Evolutionary conservation across 2,888 invertebrate species (phyloP), one percentile per base, ranked within the genome.

Genomic region (Eulithis prunata): DNA sequence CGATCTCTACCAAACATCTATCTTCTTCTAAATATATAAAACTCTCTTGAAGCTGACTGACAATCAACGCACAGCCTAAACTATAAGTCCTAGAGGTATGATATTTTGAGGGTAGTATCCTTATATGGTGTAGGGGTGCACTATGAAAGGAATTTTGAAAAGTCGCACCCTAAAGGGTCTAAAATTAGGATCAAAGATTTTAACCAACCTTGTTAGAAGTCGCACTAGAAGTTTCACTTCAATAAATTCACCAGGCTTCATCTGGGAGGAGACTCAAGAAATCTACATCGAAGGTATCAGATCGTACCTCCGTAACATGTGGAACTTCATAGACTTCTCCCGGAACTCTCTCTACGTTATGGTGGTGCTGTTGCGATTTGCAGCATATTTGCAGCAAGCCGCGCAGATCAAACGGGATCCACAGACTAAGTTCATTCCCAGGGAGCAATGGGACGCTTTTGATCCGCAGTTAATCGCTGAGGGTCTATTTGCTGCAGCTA

Each of bases 291-390:
- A 97, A 81, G 99, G 99, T n/a, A 94, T 98, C 57, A 94, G 95
- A 47, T 96, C 96, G 0, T 99, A 99, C 82, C 94, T 98, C 38
- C 94, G 97, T 41, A 98, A 99, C 85, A 95, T 99, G 95, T 99
- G 99, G 99, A 99, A 99, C 88, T 97, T 98, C 81, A 97, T 99
- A 60, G 99, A 99, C 91, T 98, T 98, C 83, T 96, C 97, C 5
- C 95, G 98, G 52, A 99, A 99, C 88, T 95, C 95, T 0, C 93
- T 99, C 3, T 99, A 99, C 86, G 94, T 96, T 51, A 93, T 95
- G 4, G 97, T 97, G 8, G 94, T 94, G 43, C 81, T 96, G 38
- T 88, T 97, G 5, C 91, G 95, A 78, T 90, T 94, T 4, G 95
- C 95, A 0, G 97, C 97, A 0, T 97, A 96, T 79, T 85, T 96